A percentile compares a stretch with the other conserved stretches of the same genome.
These are phyloP conservation scores for Aphelinus atriplicis DNA, from an alignment of 1,140 invertebrate species.

Conservation along the genomic window DNA sequence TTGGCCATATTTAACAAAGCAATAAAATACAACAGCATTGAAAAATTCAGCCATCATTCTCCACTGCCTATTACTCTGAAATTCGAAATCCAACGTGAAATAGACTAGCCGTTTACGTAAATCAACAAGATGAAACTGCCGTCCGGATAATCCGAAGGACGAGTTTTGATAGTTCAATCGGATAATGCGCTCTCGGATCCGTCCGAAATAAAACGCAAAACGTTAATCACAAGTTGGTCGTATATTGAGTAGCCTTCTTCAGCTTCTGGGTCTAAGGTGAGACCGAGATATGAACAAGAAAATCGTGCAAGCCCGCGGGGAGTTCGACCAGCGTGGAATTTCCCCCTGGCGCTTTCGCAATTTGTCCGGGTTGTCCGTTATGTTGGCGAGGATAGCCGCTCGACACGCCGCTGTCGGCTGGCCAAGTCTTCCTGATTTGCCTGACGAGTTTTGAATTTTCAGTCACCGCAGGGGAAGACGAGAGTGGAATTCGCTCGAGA, in stretches of 20 bases:
- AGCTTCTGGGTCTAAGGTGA: too few relatives aligned
- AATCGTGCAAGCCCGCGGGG: slow-evolving; percentile 29
- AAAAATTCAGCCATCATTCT: too few relatives aligned
- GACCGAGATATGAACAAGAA: neutral
- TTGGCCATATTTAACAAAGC: too few relatives aligned
- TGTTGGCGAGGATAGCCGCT: neutral
- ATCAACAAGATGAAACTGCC: neutral
- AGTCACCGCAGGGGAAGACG: neutral
- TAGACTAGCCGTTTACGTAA: neutral
- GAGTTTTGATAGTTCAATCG: slow-evolving; percentile 28
- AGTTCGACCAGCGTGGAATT: slow-evolving; percentile 44
- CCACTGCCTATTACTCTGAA: too few relatives aligned
- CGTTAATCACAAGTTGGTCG: slow-evolving; percentile 38
- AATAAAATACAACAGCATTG: too few relatives aligned
- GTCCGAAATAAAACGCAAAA: slow-evolving; percentile 34
- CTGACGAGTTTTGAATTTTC: slow-evolving; percentile 40
- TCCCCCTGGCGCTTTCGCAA: slow-evolving; percentile 39
- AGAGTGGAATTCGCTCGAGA: too few relatives aligned
- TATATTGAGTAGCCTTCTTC: slow-evolving; percentile 4
- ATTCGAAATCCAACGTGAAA: too few relatives aligned
- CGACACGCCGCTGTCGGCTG: neutral
- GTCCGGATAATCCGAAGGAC: slow-evolving; percentile 5
- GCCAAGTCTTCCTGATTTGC: neutral
- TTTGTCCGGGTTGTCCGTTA: slow-evolving; percentile 46
- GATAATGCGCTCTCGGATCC: slow-evolving; percentile 10